Conservation (phyloP, 2,113 vertebrate genomes). For the Eolophus roseicapilla region DNA sequence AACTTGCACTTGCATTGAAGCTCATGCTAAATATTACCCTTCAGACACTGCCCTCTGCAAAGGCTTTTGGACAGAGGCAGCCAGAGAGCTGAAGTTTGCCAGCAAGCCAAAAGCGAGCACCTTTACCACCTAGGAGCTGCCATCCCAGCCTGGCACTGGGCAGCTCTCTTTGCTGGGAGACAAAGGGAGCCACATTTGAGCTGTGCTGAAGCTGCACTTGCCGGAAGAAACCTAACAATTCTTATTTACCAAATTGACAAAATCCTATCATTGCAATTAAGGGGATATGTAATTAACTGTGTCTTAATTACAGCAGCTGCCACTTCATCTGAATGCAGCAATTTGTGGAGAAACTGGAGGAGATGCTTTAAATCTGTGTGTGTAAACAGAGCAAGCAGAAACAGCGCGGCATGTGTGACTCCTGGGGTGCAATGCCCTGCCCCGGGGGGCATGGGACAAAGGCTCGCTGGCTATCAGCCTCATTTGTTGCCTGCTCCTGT, state of each 20-base stretch:
- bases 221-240: constrained; percentile 74
- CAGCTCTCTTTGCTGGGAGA: neutral
- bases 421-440: neutral
- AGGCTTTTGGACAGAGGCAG: fast-evolving
- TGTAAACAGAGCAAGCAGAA: constrained; percentile 73
- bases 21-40: fast-evolving
- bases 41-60: neutral
- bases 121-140: neutral
- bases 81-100: neutral
- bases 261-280: constrained; percentile 82
- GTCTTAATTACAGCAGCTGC: constrained; percentile 83
- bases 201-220: neutral
- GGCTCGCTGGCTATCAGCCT: fast-evolving
- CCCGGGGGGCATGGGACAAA: fast-evolving
- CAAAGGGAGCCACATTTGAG: neutral
- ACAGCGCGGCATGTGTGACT: neutral
- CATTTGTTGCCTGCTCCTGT: neutral
- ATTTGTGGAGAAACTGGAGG: constrained; percentile 75
- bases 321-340: constrained; percentile 78
- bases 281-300: constrained; percentile 80
- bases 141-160: fast-evolving
- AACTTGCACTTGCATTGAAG: fast-evolving
- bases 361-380: constrained; percentile 72
- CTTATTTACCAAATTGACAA: constrained; percentile 82
- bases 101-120: fast-evolving